These are phyloP conservation scores for Pteruthius melanotis DNA, from an alignment of 2,113 vertebrate genomes.

Conservation along the genomic window DNA sequence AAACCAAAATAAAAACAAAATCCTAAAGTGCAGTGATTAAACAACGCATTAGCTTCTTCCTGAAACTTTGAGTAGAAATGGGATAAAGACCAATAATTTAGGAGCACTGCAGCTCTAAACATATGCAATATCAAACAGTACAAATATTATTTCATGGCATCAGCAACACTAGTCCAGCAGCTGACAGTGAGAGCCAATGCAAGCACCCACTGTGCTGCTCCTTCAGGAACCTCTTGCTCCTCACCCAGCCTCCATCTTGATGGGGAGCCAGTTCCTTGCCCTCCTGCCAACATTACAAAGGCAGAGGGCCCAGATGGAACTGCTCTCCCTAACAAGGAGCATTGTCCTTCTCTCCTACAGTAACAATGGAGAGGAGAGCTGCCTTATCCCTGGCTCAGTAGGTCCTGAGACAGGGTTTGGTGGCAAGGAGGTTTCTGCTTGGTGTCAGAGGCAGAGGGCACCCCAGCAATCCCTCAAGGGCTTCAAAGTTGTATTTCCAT, in stretches of 20 bases:
- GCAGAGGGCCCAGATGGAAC: rapidly evolving
- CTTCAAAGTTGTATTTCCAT: background rate
- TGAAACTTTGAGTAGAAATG: background rate
- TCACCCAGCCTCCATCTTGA: background rate
- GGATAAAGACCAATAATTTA: background rate
- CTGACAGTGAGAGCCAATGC: rapidly evolving
- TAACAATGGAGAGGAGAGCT: background rate
- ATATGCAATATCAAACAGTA: background rate
- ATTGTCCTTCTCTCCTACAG: background rate
- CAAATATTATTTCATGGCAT: background rate
- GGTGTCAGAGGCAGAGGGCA: background rate
- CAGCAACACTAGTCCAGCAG: background rate
- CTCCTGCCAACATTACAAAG: background rate
- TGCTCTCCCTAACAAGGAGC: background rate
- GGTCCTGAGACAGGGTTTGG: background rate
- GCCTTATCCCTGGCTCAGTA: background rate
- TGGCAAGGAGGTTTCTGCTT: background rate
- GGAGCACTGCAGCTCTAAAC: background rate
- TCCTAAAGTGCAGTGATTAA: background rate
- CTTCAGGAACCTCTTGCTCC: background rate
- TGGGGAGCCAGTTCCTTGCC: background rate
- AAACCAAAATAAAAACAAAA: background rate
- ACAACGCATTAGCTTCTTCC: background rate
- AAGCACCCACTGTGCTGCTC: background rate
- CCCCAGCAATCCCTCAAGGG: background rate